Percentiles rank a stretch among this genome's conserved stretches.
These are phyloP conservation scores for Eutrigla gurnardus DNA, from an alignment of 2,797 vertebrate species.

Conservation along the genomic window DNA sequence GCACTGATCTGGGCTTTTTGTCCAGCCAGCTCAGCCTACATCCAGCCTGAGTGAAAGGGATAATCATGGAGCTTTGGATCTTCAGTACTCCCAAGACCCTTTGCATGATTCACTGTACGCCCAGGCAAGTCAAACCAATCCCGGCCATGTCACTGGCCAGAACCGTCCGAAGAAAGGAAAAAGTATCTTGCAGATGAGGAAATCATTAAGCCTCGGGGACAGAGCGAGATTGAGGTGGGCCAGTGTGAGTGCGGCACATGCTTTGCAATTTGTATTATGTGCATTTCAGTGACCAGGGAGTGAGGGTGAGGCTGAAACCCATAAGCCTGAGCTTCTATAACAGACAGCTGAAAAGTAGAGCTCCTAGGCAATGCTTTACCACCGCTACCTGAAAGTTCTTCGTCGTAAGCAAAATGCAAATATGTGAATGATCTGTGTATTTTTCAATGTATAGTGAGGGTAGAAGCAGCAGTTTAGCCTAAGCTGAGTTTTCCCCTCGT, in stretches of 20 bases:
- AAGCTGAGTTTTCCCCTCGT: not conserved
- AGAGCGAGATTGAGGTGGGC: constrained; percentile 54
- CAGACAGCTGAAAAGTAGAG: constrained; percentile 63
- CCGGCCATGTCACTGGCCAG: constrained; percentile 39
- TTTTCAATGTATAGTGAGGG: constrained; percentile 31
- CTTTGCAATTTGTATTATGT: constrained; percentile 71
- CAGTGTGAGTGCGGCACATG: constrained; percentile 41
- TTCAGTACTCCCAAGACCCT: constrained; percentile 56
- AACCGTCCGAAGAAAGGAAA: constrained; percentile 28
- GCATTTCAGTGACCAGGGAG: constrained; percentile 75
- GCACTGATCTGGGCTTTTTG: constrained; percentile 68
- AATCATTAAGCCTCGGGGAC: constrained; percentile 65
- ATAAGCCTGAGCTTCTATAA: constrained; percentile 66
- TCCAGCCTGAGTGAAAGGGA: constrained; percentile 64
- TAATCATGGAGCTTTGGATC: constrained; percentile 68
- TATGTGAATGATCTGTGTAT: constrained; percentile 52
- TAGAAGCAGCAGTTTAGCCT: not conserved
- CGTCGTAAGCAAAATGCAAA: constrained; percentile 69
- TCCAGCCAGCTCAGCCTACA: constrained; percentile 61
- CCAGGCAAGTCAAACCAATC: constrained; percentile 58
- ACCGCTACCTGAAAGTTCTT: constrained; percentile 40
- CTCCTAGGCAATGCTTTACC: constrained; percentile 50
- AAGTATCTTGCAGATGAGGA: constrained; percentile 49
- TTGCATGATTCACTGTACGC: constrained; percentile 57
- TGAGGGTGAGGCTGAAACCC: constrained; percentile 66